These are phyloP conservation scores for Puma concolor DNA, from an alignment of 2,113 vertebrate genomes.

Conservation along the genomic window DNA sequence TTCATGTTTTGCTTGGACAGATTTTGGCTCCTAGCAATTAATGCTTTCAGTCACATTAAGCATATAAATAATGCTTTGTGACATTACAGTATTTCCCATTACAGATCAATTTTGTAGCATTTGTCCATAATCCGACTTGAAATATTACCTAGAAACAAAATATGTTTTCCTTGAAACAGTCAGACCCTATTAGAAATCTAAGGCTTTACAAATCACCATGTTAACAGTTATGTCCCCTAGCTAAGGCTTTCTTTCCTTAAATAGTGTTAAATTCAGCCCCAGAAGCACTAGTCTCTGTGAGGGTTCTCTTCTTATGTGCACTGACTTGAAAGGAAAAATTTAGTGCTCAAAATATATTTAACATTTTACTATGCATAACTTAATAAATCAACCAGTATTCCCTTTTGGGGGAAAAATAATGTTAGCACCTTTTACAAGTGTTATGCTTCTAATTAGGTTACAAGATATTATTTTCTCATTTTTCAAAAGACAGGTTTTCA, in stretches of 20 bases:
- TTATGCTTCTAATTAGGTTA: slow-evolving; percentile 3
- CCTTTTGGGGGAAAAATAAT: not conserved
- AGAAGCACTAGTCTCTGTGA: slow-evolving; percentile 83
- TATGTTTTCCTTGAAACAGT: slow-evolving; percentile 87
- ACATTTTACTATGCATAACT: slow-evolving; percentile 42
- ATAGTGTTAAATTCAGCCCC: slow-evolving; percentile 88
- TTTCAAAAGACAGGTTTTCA: slow-evolving; percentile 17
- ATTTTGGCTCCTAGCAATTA: slow-evolving; percentile 87
- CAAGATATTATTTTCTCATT: not conserved
- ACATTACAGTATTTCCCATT: slow-evolving; percentile 89
- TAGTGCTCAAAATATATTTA: slow-evolving; percentile 76
- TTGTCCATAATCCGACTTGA: slow-evolving; percentile 88
- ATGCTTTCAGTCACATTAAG: slow-evolving; percentile 85
- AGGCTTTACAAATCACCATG: slow-evolving; percentile 87
- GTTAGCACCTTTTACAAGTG: slow-evolving; percentile 27
- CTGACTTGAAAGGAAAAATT: slow-evolving; percentile 84
- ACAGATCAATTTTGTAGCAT: slow-evolving; percentile 87
- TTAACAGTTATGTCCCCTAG: slow-evolving; percentile 87
- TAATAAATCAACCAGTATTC: not conserved
- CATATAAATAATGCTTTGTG: slow-evolving; percentile 87
- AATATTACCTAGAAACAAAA: slow-evolving; percentile 88
- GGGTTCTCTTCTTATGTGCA: slow-evolving; percentile 81
- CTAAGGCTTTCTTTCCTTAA: slow-evolving; percentile 87
- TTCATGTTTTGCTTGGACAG: slow-evolving; percentile 84
- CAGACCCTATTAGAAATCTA: slow-evolving; percentile 88